Evolutionary conservation across 2,797 vertebrate species (phyloP), one percentile per base, ranked within the genome.

Genomic region (Myotis findleyi): DNA sequence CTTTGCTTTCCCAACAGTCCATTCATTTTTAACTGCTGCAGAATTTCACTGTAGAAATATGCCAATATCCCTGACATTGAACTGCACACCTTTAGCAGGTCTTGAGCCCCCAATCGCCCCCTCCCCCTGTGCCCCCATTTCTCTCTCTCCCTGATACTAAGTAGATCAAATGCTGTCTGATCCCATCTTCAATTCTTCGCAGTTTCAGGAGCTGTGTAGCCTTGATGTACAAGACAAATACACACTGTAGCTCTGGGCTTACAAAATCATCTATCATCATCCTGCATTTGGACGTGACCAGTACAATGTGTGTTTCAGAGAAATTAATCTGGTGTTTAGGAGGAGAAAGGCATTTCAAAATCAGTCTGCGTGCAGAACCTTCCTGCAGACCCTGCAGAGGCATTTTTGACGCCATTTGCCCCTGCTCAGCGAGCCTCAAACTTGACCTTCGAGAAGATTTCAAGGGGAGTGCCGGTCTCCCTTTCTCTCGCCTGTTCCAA

Each of bases 401-500:
- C 91, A 17, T 64, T 80, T 76, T 73, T 69, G 64, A 86, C 8
- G 91, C 79, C 59, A 49, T 69, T n/a, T 41, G 12, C 83, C 68
- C 23, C 75, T 9, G 92, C 87, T 72, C 76, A 7, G 87, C 86
- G 92, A 88, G 89, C 77, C 93, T 89, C 94, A 86, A 84, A 93
- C 91, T 96, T 97, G 98, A 97, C 97, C 97, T 98, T 97, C 79
- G 16, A 47, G 21, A 62, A 83, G 84, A 62, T 93, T 94, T 95
- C 89, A 95, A 96, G 96, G 95, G 85, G 49, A 90, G 68, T 68
- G 51, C 14, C 84, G 55, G 62, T 62, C 87, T 84, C 38, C 30
- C 79, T 77, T 51, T 47, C 64, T 86, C 69, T 44, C 6, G 17
- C 69, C 33, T 1, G 33, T 66, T 95, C n/a, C 89, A 27, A 20